These are phyloP conservation scores for Liolophura sinensis DNA, from an alignment of 1,140 invertebrate genomes.

Conservation along the genomic window DNA sequence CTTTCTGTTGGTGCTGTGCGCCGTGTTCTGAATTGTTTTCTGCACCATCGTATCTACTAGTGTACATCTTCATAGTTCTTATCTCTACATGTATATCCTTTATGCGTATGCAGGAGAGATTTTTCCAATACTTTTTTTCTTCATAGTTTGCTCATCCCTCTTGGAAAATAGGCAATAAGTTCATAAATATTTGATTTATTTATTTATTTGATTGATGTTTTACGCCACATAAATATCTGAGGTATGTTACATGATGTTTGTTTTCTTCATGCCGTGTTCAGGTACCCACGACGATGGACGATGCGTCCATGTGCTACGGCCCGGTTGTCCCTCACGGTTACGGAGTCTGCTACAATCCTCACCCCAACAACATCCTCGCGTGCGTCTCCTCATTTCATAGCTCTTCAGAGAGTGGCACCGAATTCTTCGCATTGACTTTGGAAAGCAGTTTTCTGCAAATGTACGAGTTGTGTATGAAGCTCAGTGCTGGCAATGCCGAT, in stretches of 20 bases:
- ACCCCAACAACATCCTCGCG: conserved; percentile 83
- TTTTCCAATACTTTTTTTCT: no score
- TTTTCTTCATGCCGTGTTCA: conserved; percentile 52
- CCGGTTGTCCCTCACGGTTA: conserved; percentile 97
- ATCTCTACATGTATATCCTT: no score
- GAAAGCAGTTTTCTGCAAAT: conserved; percentile 84
- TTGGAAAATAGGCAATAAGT: no score
- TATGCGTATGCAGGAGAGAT: no score
- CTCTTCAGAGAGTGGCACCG: conserved; percentile 80
- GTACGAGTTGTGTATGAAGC: conserved; percentile 63
- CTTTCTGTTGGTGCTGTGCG: no score
- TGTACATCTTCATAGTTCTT: no score
- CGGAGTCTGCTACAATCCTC: conserved; percentile 95
- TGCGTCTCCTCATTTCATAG: conserved; percentile 86
- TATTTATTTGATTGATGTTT: no score
- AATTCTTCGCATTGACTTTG: conserved; percentile 78
- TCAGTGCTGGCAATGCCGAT: conserved; percentile 11
- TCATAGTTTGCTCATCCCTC: no score
- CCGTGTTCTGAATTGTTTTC: no score
- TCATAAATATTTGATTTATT: no score
- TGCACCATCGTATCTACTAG: no score
- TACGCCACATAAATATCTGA: not conserved
- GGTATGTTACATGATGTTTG: not conserved
- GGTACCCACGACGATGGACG: conserved; percentile 71
- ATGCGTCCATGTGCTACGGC: conserved; percentile 93